Percentiles rank a stretch among this genome's conserved stretches.
phyloP scores from a whole-genome alignment of 2,113 vertebrate species.

The Chaetorhynchus papuensis region DNA sequence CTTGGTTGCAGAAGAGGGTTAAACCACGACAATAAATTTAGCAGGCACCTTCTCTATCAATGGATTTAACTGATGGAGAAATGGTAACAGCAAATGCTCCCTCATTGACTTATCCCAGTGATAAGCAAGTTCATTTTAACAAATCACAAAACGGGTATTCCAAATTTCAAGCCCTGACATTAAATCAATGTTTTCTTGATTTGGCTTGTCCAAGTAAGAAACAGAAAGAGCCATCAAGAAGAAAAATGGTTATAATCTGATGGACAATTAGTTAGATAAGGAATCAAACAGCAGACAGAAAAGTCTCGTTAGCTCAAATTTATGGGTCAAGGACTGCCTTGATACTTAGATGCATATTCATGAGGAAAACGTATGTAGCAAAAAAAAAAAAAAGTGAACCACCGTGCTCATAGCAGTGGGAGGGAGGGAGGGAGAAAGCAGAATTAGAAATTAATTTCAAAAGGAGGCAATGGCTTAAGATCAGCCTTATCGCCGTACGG shows the following conservation, averaged over 20 bases:
- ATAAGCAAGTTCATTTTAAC: not conserved
- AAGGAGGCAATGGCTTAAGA: not conserved
- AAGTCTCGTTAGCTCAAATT: not conserved
- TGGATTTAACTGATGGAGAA: not conserved
- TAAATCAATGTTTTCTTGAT: not conserved
- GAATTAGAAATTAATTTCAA: not conserved
- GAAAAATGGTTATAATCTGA: not conserved
- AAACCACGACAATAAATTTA: not conserved
- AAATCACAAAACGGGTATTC: not conserved
- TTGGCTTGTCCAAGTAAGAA: not conserved
- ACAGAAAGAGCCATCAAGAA: not conserved
- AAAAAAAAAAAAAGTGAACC: not conserved
- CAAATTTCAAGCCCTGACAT: not conserved
- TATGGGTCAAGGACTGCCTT: not conserved
- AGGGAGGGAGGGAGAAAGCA: fast-evolving
- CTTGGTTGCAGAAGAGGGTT: not conserved
- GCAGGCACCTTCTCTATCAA: not conserved
- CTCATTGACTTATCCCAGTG: not conserved
- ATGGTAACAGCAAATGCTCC: not conserved
- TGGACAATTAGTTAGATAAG: not conserved
- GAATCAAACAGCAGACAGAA: not conserved
- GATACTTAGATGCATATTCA: not conserved
- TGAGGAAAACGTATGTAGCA: not conserved
- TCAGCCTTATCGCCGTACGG: not conserved
- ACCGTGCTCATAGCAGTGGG: fast-evolving